Base-by-base conservation (phyloP, 2,113 vertebrate species). In the Sinocyclocheilus anophthalmus region DNA sequence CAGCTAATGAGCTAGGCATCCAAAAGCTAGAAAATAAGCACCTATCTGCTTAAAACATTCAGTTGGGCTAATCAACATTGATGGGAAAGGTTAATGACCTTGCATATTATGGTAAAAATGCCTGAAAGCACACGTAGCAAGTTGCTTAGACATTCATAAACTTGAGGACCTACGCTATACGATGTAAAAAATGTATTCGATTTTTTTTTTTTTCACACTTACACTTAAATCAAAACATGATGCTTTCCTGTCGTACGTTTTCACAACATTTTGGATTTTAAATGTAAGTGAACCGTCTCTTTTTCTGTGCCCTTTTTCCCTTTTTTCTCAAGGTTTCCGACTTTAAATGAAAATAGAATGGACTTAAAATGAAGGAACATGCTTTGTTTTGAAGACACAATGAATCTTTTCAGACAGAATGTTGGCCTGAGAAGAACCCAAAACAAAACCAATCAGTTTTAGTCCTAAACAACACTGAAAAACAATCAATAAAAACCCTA, bases 1-100 rank as follows among this genome's bases (percentile, higher is more conserved):
- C 61, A 16, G 63, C 61, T 67, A 45, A 82, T 69, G 42, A 82
- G 79, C 79, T 26, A 48, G 7, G 39, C 59, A 48, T 80, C 59
- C n/a, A 80, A 39, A 80, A 48, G 24, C 10, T 50, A 30, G 7
- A 5, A 82, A 82, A 50, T 6, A 78, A 59, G 26, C 53, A 59
- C 18, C 16, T n/a, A 63, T 50, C 22, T 67, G 39, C 16, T 11
- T n/a, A 30, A 67, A 67, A 33, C 4, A 42, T 14, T 82, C 80
- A 82, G 22, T 7, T n/a, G 20, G 13, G 39, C 39, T 45, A 81
- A 45, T 81, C 78, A 65, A 45, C 37, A 45, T 50, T 82, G 24
- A 48, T 3, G 9, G 39, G 13, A n/a, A 63, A 45, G 59, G 61
- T 24, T 50, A 69, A 67, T 50, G 24, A 67, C 39, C 22, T 65